Evolutionary conservation across 2,888 invertebrate genomes (phyloP).

Genomic region (Drosophila meridionalis): DNA sequence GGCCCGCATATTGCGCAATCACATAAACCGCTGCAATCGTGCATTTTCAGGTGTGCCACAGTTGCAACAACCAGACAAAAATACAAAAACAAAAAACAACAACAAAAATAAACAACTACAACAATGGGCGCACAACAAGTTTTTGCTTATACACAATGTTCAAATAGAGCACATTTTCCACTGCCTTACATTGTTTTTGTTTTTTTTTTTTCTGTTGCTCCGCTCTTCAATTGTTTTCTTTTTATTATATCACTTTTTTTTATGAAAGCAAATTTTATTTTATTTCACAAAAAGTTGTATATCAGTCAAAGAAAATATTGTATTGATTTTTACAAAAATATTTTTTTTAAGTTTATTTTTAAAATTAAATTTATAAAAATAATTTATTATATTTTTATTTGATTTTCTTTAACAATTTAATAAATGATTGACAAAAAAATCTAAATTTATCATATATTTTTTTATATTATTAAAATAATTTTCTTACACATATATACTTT

Average conservation of each 20-base stretch:
- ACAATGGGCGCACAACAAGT: slow-evolving; percentile 28
- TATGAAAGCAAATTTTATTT: background rate
- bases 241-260: background rate
- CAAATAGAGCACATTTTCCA: slow-evolving; percentile 36
- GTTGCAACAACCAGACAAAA: slow-evolving; percentile 1
- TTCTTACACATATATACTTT: too few relatives aligned
- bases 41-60: slow-evolving; percentile 69
- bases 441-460: too few relatives aligned
- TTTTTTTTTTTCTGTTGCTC: background rate
- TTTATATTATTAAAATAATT: background rate
- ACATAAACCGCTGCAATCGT: slow-evolving; percentile 62
- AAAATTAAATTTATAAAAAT: background rate
- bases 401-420: too few relatives aligned
- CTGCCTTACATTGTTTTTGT: slow-evolving; percentile 41
- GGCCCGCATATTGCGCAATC: slow-evolving; percentile 55
- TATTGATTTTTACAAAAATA: background rate
- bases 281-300: background rate
- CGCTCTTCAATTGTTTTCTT: slow-evolving; percentile 5
- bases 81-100: slow-evolving; percentile 7
- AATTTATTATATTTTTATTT: background rate
- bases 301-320: background rate
- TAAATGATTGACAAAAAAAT: too few relatives aligned
- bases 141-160: slow-evolving; percentile 33
- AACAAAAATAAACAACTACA: slow-evolving; percentile 19
- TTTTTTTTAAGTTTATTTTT: background rate